Evolutionary conservation across 2,113 vertebrate species (phyloP).

Genomic region (Mastomys natalensis): DNA sequence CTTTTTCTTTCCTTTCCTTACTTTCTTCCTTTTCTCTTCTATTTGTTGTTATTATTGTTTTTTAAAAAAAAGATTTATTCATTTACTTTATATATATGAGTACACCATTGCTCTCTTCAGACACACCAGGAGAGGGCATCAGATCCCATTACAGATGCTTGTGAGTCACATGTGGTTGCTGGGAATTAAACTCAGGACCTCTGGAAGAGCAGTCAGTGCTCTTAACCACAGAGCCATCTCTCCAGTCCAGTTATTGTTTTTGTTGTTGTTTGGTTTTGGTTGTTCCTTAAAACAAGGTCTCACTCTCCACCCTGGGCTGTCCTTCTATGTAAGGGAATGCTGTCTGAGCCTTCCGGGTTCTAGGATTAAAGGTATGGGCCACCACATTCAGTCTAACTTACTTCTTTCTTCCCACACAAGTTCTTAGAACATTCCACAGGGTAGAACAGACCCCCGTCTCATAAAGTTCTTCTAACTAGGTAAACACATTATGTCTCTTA

Average conservation of each 20-base stretch:
- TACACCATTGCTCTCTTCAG: too few relatives aligned
- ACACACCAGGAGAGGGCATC: too few relatives aligned
- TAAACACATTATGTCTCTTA: background rate
- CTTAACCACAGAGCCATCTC: too few relatives aligned
- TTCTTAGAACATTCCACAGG: background rate
- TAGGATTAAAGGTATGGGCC: background rate
- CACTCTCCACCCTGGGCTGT: background rate
- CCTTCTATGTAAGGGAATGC: background rate
- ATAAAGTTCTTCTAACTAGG: background rate
- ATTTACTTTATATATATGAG: too few relatives aligned
- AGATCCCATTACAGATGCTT: too few relatives aligned
- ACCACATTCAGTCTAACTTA: background rate
- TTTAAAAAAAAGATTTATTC: too few relatives aligned
- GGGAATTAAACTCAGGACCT: too few relatives aligned
- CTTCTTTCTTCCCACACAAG: background rate
- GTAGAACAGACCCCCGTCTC: background rate
- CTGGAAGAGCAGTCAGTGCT: too few relatives aligned
- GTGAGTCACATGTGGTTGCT: too few relatives aligned
- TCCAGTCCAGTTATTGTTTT: background rate
- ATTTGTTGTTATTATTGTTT: too few relatives aligned
- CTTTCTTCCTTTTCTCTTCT: background rate
- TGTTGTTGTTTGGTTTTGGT: background rate
- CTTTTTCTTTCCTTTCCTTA: background rate
- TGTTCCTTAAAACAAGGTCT: background rate
- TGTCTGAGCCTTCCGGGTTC: background rate